Evolutionary conservation across 1,140 invertebrate species (phyloP).

Genomic region (Cherax quadricarinatus): DNA sequence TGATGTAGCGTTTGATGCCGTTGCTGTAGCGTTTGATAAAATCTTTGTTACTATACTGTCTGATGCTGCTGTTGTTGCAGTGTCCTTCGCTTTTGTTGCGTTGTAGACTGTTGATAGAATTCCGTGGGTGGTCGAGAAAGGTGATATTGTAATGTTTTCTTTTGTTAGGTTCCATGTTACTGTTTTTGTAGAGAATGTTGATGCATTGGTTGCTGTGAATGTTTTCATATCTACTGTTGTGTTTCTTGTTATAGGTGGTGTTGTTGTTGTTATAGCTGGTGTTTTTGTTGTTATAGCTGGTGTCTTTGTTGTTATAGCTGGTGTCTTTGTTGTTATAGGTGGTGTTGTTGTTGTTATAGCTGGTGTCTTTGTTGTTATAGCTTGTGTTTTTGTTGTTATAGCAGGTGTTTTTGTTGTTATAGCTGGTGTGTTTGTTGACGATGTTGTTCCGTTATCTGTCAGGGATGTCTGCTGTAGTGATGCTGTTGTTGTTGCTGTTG

Average conservation of each 20-base stretch:
- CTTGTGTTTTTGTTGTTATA: too few species aligned
- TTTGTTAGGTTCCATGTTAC: neutral
- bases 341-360: too few species aligned
- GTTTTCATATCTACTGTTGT: neutral
- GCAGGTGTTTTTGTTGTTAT: too few species aligned
- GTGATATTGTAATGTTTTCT: neutral
- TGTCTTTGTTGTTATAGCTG: too few species aligned
- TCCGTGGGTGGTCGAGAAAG: neutral
- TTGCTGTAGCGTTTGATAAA: neutral
- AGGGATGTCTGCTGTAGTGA: neutral
- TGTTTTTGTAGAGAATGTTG: neutral
- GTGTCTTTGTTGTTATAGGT: too few species aligned
- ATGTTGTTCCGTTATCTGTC: neutral
- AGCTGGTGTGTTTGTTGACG: neutral
- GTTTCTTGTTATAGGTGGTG: slow-evolving; percentile 1
- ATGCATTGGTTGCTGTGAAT: neutral
- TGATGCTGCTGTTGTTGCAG: neutral
- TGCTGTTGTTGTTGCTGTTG: neutral
- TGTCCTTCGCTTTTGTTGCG: neutral
- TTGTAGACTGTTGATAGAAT: neutral
- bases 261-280: too few species aligned
- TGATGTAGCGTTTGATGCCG: neutral
- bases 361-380: too few species aligned
- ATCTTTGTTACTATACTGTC: neutral
- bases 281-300: too few species aligned